These are phyloP conservation scores for Rhorus exstirpatorius DNA, from an alignment of 2,888 invertebrate species.

Conservation along the genomic window DNA sequence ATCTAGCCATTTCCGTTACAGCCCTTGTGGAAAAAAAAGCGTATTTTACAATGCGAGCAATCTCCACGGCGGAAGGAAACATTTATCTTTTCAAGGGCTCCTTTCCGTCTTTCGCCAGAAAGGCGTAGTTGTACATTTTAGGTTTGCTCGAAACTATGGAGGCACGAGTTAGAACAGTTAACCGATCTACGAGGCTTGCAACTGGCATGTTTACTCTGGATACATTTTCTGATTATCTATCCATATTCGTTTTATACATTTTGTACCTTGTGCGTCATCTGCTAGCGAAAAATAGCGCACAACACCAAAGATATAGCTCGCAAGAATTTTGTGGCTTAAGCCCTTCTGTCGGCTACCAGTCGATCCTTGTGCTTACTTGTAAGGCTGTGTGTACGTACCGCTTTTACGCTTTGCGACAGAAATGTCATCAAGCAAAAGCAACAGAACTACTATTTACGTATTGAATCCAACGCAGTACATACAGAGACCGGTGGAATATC, in stretches of 20 bases:
- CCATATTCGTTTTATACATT: conserved; percentile 23
- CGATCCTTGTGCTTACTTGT: background rate
- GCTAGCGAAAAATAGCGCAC: background rate
- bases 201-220: background rate
- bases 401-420: conserved; percentile 38
- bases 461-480: conserved; percentile 47
- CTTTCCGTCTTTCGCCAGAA: too few relatives aligned
- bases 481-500: conserved; percentile 39
- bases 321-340: background rate
- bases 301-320: background rate
- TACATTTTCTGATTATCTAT: conserved; percentile 6
- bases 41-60: too few relatives aligned
- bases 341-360: conserved; percentile 14
- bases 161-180: conserved; percentile 29
- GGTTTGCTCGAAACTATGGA: conserved; percentile 18
- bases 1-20: too few relatives aligned
- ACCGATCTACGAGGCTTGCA: conserved; percentile 33
- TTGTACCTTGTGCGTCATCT: background rate
- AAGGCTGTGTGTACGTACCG: conserved; percentile 13
- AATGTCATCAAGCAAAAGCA: conserved; percentile 48
- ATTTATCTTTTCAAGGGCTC: too few relatives aligned
- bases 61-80: too few relatives aligned
- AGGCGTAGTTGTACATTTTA: too few relatives aligned
- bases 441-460: conserved; percentile 41
- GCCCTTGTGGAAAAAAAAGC: too few relatives aligned